Evolutionary conservation across 2,113 vertebrate species (phyloP), one percentile per base, ranked within the genome.

Genomic region (Phocoena sinus): DNA sequence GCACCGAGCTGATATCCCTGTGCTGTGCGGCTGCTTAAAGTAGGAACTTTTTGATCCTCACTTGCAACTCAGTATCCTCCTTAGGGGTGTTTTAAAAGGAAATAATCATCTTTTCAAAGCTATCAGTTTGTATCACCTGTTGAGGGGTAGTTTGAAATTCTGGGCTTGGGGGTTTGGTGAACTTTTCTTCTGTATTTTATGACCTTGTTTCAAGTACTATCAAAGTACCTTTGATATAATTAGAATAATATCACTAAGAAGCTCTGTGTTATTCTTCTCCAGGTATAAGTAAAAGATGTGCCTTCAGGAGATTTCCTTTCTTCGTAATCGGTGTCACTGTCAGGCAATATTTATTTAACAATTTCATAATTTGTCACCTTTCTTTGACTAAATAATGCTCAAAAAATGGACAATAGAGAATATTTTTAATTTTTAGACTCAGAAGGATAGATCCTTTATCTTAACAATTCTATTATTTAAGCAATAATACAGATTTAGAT

Each of bases 141-240:
- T 83, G 21, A 89, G 31, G 7, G 21, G 9, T 25, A 63, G 9
- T 89, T 67, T 62, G 80, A 94, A 7, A 38, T 74, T 94, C 36
- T 76, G 87, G 21, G 6, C 26, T 95, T 73, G 10, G 8, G 58
- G 8, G 8, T 44, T 85, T 82, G 33, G 28, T 4, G 3, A 26
- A 3, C 38, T 96, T 91, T 94, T 77, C 41, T 80, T 91, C 25
- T 56, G 33, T 81, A 28, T 93, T 91, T 94, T 97, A 89, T 74
- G 58, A 94, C 10, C 26, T 96, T 17, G 79, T 90, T 63, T 93
- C 36, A 96, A 88, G 26, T 17, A 62, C 28, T 68, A 56, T 90
- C 10, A 31, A 68, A 93, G 90, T 62, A 74, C 33, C 70, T 76
- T 96, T 71, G 9, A 70, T 50, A 73, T 77, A 60, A 95, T 77